A percentile compares a stretch with the other conserved stretches of the same genome.
These are phyloP conservation scores for Labia minor DNA, from an alignment of 2,888 invertebrate species.

Conservation along the genomic window DNA sequence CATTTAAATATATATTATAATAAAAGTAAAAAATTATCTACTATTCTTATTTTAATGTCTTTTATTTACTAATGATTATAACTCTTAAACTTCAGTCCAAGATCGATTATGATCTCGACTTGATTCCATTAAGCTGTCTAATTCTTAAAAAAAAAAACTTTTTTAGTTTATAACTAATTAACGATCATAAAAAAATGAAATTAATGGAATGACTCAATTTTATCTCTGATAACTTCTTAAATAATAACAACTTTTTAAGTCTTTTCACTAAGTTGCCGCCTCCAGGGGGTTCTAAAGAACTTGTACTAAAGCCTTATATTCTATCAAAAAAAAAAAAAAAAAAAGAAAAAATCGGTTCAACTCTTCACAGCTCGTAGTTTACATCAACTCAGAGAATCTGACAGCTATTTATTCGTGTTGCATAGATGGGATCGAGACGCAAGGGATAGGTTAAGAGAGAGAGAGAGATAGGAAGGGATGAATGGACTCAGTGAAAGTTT, in stretches of 20 bases:
- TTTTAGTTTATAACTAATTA: no score
- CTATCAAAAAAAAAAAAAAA: background rate
- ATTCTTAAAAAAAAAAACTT: no score
- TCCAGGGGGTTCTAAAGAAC: background rate
- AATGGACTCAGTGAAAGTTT: background rate
- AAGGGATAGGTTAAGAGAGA: background rate
- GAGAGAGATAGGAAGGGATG: background rate
- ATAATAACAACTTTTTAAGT: slow-evolving; percentile 13
- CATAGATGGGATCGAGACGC: background rate
- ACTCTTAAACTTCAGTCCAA: no score
- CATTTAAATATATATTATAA: no score
- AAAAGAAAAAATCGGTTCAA: background rate
- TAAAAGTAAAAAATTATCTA: no score
- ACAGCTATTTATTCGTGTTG: slow-evolving; percentile 13
- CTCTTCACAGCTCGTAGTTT: background rate
- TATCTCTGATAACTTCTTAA: background rate
- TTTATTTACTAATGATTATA: no score
- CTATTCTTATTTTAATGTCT: no score
- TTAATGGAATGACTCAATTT: slow-evolving; percentile 8
- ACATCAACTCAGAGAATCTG: background rate
- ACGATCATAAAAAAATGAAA: background rate
- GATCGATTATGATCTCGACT: no score
- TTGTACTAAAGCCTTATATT: background rate
- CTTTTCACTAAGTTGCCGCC: slow-evolving; percentile 4
- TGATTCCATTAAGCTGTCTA: no score